Evolutionary conservation across 2,888 invertebrate genomes (phyloP).

Genomic region (Amorpha juglandis): DNA sequence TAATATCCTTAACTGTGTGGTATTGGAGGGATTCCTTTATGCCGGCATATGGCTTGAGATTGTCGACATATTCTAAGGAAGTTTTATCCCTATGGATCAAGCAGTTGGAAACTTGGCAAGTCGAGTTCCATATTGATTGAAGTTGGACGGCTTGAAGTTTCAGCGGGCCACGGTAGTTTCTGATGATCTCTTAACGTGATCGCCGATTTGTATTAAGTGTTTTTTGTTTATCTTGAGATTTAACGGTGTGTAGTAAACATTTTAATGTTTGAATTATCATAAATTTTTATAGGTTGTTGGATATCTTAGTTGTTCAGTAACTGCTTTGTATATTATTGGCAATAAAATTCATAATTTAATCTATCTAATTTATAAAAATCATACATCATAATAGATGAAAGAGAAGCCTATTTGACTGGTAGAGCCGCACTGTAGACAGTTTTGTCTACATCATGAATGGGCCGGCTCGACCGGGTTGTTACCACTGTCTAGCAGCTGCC

Average conservation of each 20-base stretch:
- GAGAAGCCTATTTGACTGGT: too few species aligned
- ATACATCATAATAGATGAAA: too few species aligned
- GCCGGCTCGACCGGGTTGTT: too few species aligned
- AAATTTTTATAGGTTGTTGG: too few species aligned
- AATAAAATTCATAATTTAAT: too few species aligned
- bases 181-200: neutral
- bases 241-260: neutral
- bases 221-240: neutral
- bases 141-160: conserved; percentile 2
- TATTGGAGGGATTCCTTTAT: neutral
- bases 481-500: too few species aligned
- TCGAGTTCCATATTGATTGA: conserved; percentile 21
- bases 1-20: neutral
- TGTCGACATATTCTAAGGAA: conserved; percentile 31
- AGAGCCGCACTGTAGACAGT: too few species aligned
- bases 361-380: too few species aligned
- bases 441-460: too few species aligned
- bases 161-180: neutral
- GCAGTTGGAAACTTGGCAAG: conserved; percentile 30
- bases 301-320: too few species aligned
- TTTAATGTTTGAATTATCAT: too few species aligned
- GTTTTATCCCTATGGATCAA: conserved; percentile 36
- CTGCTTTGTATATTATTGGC: too few species aligned
- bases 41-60: conserved; percentile 4
- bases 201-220: neutral